Evolutionary conservation across 2,113 vertebrate genomes (phyloP), one percentile per base, ranked within the genome.

Genomic region (Camelus dromedarius): DNA sequence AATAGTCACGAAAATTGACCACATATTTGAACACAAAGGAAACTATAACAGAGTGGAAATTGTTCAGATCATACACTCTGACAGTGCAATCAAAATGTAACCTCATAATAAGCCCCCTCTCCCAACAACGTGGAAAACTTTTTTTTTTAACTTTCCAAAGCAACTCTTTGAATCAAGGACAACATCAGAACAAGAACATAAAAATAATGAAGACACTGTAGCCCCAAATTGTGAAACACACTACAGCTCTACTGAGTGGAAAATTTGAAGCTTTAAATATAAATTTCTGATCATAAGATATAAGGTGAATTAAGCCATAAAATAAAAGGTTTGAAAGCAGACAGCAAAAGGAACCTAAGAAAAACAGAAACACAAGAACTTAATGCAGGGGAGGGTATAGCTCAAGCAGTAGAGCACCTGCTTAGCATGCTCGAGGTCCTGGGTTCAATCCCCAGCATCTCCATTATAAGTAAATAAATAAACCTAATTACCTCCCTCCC

Each of bases 21-120:
- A 35, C 20, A 15, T 60, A 38, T 46, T 72, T 52, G 67, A 69
- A 83, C 32, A 73, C 38, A 76, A 76, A 83, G 58, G 48, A 62
- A 77, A 91, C 62, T 67, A 54, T 79, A 85, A 91, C 42, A 58
- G 69, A 69, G 60, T n/a, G 79, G 50, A 89, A 84, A 91, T n/a
- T 22, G 1, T 91, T 91, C 73, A 52, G 52, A 35, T 54, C 46
- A 35, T 30, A 28, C 28, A 86, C 48, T 91, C 58, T 79, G n/a
- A 95, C n/a, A 72, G 6, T 22, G 9, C 11, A 35, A 83, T 79
- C 46, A 75, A 70, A 70, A 79, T 24, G 42, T 70, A 79, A 70
- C 20, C n/a, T 52, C n/a, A 42, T 54, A 72, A 88, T 13, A 81
- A 94, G 64, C 38, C 28, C 26, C 5, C n/a, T 28, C 26, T 67